Percentiles rank a stretch among this genome's conserved stretches.
These are phyloP conservation scores for Hybos culiciformis DNA, from an alignment of 2,888 invertebrate species.

Conservation along the genomic window DNA sequence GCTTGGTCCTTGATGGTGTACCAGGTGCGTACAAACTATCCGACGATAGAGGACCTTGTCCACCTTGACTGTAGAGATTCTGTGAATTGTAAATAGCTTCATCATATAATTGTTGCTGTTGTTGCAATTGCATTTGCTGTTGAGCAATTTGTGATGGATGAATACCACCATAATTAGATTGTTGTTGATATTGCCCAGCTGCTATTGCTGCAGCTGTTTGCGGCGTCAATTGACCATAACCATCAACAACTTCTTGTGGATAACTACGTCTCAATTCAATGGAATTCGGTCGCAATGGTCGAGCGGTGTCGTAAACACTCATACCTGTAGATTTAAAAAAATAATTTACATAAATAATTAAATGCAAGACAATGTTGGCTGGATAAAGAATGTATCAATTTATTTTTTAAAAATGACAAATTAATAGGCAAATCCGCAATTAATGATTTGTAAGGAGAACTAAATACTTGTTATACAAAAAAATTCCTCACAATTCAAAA, in stretches of 20 bases:
- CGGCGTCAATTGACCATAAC: slow-evolving; percentile 29
- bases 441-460: too few species aligned
- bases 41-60: slow-evolving; percentile 38
- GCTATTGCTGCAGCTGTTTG: slow-evolving; percentile 19
- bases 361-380: too few species aligned
- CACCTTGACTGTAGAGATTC: slow-evolving; percentile 28
- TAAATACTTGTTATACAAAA: too few species aligned
- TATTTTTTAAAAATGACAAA: too few species aligned
- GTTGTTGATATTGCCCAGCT: slow-evolving; percentile 13
- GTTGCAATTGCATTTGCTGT: slow-evolving; percentile 15
- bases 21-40: slow-evolving; percentile 40
- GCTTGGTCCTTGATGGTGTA: slow-evolving; percentile 49
- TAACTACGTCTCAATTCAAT: slow-evolving; percentile 53
- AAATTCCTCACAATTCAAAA: too few species aligned
- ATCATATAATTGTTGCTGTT: slow-evolving; percentile 30
- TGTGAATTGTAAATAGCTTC: slow-evolving; percentile 31
- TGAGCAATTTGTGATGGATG: slow-evolving; percentile 11
- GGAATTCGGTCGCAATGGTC: slow-evolving; percentile 72
- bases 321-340: slow-evolving; percentile 37
- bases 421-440: too few species aligned
- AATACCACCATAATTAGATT: slow-evolving; percentile 17
- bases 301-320: slow-evolving; percentile 44
- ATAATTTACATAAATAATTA: too few species aligned
- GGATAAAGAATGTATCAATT: too few species aligned
- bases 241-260: slow-evolving; percentile 31